Percentiles rank a stretch among this genome's conserved stretches.
Conservation (phyloP, 2,888 invertebrate species). For the Lymantria dispar region DNA sequence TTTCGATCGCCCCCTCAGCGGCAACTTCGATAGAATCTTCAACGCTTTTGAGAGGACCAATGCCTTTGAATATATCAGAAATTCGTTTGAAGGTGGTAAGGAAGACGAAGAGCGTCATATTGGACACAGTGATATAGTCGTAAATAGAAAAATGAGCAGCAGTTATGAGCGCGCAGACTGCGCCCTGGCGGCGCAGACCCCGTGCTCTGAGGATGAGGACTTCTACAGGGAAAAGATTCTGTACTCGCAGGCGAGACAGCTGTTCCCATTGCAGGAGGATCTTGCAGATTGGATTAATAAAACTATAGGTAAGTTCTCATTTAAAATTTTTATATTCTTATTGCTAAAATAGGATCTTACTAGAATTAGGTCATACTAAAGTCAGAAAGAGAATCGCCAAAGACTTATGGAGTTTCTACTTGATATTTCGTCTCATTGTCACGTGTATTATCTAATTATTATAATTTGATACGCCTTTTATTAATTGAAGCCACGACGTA, state of each 20-base stretch:
- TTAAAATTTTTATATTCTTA: too few relatives aligned
- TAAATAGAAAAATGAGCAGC: constrained; percentile 72
- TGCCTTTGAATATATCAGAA: constrained; percentile 69
- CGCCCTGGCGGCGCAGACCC: constrained; percentile 76
- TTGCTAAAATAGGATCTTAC: too few relatives aligned
- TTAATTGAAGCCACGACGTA: too few relatives aligned
- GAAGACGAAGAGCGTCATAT: constrained; percentile 55
- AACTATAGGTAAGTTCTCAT: constrained; percentile 87
- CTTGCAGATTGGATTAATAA: constrained; percentile 94
- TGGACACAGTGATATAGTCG: constrained; percentile 68
- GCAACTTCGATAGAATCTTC: constrained; percentile 76
- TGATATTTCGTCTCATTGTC: too few relatives aligned
- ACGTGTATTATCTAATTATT: too few relatives aligned
- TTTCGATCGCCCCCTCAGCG: constrained; percentile 70
- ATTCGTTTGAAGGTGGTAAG: constrained; percentile 45
- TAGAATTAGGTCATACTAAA: too few relatives aligned
- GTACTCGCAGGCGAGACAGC: constrained; percentile 89
- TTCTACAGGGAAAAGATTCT: constrained; percentile 88
- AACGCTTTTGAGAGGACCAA: constrained; percentile 77
- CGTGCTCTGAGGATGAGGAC: constrained; percentile 83
- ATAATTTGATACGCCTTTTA: too few relatives aligned
- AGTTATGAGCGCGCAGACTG: constrained; percentile 76
- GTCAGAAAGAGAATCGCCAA: too few relatives aligned
- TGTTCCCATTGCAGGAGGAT: constrained; percentile 93
- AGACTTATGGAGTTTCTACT: too few relatives aligned